Percentiles rank a stretch among this genome's conserved stretches.
phyloP scores from a whole-genome alignment of 2,797 vertebrate species.

The Thaleichthys pacificus region DNA sequence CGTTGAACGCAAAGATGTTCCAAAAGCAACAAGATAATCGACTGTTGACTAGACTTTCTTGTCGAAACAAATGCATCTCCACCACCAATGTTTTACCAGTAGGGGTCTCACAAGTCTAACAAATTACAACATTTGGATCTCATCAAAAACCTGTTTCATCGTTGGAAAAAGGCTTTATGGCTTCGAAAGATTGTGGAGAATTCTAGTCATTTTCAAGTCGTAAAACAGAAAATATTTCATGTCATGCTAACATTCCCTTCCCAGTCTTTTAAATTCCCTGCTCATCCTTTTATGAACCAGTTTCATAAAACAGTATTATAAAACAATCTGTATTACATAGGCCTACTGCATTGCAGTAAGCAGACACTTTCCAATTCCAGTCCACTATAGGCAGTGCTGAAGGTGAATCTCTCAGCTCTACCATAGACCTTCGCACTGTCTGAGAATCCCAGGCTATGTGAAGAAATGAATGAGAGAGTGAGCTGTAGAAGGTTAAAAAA shows the following conservation, averaged over 20 bases:
- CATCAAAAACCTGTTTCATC: background rate
- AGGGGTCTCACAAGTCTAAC: conserved; percentile 51
- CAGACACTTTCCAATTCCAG: background rate
- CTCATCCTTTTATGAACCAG: background rate
- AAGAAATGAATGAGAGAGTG: conserved; percentile 58
- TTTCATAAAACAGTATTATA: background rate
- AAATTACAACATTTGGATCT: conserved; percentile 18
- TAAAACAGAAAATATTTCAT: background rate
- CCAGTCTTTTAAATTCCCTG: background rate
- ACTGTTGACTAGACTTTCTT: background rate
- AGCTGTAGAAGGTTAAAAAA: conserved; percentile 47
- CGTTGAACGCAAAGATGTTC: background rate
- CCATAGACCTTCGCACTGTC: conserved; percentile 6
- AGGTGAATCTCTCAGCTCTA: background rate
- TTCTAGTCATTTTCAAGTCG: background rate
- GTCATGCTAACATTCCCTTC: no score
- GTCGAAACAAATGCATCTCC: no score
- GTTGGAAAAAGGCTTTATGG: background rate
- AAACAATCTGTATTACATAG: background rate
- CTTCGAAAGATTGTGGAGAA: background rate
- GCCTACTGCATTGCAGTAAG: background rate
- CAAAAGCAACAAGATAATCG: background rate
- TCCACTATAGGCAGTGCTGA: background rate
- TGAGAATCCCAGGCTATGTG: conserved; percentile 35
- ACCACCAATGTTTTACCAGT: conserved; percentile 32